A percentile compares a stretch with the other conserved stretches of the same genome.
Conservation (phyloP, 2,888 invertebrate species). For the Teleogryllus oceanicus region DNA sequence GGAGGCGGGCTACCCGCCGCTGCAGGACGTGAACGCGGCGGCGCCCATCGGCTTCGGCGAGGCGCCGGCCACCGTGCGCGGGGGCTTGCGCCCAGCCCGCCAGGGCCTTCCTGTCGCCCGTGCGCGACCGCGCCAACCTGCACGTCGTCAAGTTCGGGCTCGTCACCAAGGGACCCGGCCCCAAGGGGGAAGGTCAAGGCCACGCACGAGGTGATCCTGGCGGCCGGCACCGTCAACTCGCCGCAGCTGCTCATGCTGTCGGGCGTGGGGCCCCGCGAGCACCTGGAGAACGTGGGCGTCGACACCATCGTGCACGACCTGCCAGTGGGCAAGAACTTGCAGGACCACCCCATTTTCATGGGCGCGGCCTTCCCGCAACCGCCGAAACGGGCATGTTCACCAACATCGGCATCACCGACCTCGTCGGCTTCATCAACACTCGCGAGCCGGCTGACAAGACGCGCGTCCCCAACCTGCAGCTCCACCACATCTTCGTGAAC, state of each 20-base stretch:
- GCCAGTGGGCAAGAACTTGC: slow-evolving; percentile 56
- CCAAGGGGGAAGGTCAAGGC: slow-evolving; percentile 47
- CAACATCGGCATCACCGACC: slow-evolving; percentile 50
- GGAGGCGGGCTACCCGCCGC: slow-evolving; percentile 39
- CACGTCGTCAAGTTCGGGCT: slow-evolving; percentile 56
- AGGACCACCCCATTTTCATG: slow-evolving; percentile 52
- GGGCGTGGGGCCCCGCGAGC: slow-evolving; percentile 57
- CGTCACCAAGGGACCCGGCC: slow-evolving; percentile 51
- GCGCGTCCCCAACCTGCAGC: slow-evolving; percentile 57
- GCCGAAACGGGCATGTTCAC: slow-evolving; percentile 50
- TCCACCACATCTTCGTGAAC: slow-evolving; percentile 50
- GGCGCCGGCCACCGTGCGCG: slow-evolving; percentile 46
- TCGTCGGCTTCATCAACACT: slow-evolving; percentile 56
- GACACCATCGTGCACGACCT: slow-evolving; percentile 47
- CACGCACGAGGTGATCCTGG: slow-evolving; percentile 60
- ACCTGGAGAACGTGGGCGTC: slow-evolving; percentile 51
- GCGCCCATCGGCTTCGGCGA: slow-evolving; percentile 42
- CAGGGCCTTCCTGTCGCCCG: slow-evolving; percentile 49
- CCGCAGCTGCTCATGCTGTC: slow-evolving; percentile 68
- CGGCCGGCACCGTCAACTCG: slow-evolving; percentile 63
- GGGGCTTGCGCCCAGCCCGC: slow-evolving; percentile 48
- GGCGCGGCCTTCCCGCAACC: slow-evolving; percentile 44
- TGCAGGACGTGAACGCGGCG: neutral
- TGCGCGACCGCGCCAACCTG: slow-evolving; percentile 55
- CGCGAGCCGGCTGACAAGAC: slow-evolving; percentile 44